phyloP scores from a whole-genome alignment of 1,140 invertebrate genomes.

The Nautilus pompilius region DNA sequence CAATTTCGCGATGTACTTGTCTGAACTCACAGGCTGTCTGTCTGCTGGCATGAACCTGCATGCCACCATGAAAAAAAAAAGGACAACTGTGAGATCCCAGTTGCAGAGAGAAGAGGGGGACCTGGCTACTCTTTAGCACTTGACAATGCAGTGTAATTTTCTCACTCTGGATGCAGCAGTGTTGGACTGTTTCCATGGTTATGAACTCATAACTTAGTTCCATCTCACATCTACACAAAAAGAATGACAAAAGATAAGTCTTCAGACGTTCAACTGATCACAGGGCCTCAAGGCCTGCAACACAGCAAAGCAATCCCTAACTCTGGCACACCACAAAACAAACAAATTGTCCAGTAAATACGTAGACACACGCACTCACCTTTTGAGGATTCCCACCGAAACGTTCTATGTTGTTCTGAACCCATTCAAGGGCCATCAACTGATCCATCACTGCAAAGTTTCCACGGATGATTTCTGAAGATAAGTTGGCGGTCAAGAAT shows the following conservation, averaged over 20 bases:
- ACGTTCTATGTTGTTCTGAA: background rate
- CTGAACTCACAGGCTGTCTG: too few species aligned
- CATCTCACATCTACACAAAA: background rate
- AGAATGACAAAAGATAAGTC: background rate
- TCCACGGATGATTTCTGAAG: background rate
- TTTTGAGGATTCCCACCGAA: background rate
- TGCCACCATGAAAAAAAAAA: too few species aligned
- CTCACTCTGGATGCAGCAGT: too few species aligned
- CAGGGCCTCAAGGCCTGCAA: background rate
- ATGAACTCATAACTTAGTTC: too few species aligned
- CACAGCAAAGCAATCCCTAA: background rate
- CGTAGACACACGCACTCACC: background rate
- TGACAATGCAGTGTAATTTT: too few species aligned
- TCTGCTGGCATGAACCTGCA: too few species aligned
- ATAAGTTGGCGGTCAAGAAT: background rate
- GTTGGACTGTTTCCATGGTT: too few species aligned
- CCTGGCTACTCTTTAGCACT: too few species aligned
- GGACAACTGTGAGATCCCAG: too few species aligned
- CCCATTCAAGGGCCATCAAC: background rate
- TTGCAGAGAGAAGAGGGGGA: too few species aligned
- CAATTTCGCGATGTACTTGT: too few species aligned
- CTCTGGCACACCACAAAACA: background rate
- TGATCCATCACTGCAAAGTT: background rate
- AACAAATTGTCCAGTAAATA: background rate
- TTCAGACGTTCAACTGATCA: background rate